Base-by-base conservation (phyloP, 2,888 invertebrate species). In the Aporophyla nigra region DNA sequence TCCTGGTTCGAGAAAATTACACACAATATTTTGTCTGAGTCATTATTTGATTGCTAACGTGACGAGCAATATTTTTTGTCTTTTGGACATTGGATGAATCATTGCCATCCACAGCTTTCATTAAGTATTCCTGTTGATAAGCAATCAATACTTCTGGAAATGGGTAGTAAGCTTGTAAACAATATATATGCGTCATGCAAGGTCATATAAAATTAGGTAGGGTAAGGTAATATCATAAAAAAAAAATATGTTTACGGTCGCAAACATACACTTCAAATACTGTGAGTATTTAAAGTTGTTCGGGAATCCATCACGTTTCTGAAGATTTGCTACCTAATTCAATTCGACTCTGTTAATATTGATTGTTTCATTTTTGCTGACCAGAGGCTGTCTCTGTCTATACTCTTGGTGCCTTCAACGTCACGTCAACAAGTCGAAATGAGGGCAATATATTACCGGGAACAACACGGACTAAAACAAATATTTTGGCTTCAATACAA, bases 401-500 rank as follows among this genome's bases (percentile, higher is more conserved):
- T 16, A 14, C 5, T 33, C 16, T 21, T 5, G 21, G 27, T 14
- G 66, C 16, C 21, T 66, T 10, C 21, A 27, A 49, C 14, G 5
- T 49, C 33, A 27, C 12, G 2, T 49, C 33, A 53, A 33, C 33
- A n/a, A 10, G 2, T 16, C 10, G 6, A 72, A 72, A 43, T 24
- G 21, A 78, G 54, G 14, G 16, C 54, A 54, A 40, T 56, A 7
- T 21, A 33, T 51, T 24, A 70, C 71, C 59, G 14, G 33, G 16
- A 76, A 33, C 9, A 5, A 70, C n/a, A n/a, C 19, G 21, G 19
- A 40, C 40, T 40, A 78, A 61, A 58, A 63, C 46, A 78, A 78
- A 53, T 71, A 68, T 84, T 71, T 54, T 71, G 33, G 12, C 53
- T 46, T 19, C 27, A 62, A 21, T 46, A 16, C 49, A 62, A 24